Conservation (phyloP, 1,140 invertebrate species). For the Mamestra configurata region DNA sequence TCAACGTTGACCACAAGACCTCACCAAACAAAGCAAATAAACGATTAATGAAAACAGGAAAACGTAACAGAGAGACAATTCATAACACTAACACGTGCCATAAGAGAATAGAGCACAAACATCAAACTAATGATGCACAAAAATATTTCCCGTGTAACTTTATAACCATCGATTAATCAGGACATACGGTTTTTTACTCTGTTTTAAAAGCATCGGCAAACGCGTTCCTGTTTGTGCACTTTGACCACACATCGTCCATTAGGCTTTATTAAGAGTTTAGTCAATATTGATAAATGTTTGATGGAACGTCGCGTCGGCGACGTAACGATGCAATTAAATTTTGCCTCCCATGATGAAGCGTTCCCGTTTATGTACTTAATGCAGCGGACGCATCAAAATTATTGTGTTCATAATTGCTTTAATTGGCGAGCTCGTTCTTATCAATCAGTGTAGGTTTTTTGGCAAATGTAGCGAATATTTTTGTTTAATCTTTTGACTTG, state of each 20-base stretch:
- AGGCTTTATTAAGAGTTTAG: constrained; percentile 83
- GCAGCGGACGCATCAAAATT: constrained; percentile 56
- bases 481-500: not conserved
- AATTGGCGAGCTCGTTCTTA: constrained; percentile 56
- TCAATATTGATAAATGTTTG: constrained; percentile 75
- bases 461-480: not conserved
- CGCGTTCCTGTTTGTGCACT: constrained; percentile 65
- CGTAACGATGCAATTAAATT: constrained; percentile 77
- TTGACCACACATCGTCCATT: constrained; percentile 71
- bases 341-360: constrained; percentile 63
- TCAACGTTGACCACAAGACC: not conserved
- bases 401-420: constrained; percentile 65
- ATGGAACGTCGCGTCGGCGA: constrained; percentile 54
- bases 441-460: constrained; percentile 31
- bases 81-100: constrained; percentile 55
- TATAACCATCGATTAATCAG: constrained; percentile 82
- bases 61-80: constrained; percentile 36
- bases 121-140: constrained; percentile 78
- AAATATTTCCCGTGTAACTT: constrained; percentile 84
- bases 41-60: constrained; percentile 49
- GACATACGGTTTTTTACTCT: constrained; percentile 67
- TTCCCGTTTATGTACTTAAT: constrained; percentile 61
- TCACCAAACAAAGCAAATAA: constrained; percentile 15
- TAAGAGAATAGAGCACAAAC: constrained; percentile 45
- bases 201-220: constrained; percentile 72